These are phyloP conservation scores for Phallusia fumigata DNA, from an alignment of 23 tunicate species.

Conservation along the genomic window DNA sequence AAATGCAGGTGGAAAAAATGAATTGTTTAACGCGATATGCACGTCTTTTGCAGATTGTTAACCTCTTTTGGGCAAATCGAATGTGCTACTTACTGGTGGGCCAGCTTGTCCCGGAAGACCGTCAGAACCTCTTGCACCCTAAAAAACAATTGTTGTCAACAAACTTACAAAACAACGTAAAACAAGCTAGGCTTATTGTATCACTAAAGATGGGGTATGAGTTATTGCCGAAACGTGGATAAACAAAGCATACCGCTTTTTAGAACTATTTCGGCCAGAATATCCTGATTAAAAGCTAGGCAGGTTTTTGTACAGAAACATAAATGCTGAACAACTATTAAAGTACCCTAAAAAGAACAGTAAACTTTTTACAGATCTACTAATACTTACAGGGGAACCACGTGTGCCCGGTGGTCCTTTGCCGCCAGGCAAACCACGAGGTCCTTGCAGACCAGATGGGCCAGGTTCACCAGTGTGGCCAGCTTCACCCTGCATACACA, in stretches of 20 bases:
- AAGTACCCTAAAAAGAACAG: neutral
- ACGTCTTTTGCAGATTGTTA: too few relatives aligned
- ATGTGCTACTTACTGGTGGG: constrained; percentile 80
- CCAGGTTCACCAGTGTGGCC: constrained; percentile 93
- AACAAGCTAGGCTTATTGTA: too few relatives aligned
- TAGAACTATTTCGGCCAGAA: neutral
- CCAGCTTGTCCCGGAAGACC: constrained; percentile 94
- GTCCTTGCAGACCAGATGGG: constrained; percentile 83
- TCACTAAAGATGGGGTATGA: too few relatives aligned
- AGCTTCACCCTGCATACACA: constrained; percentile 61
- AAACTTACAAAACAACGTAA: neutral
- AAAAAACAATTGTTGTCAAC: neutral
- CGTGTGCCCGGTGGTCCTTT: constrained; percentile 84
- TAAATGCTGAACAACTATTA: too few relatives aligned
- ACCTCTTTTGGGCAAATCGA: too few relatives aligned
- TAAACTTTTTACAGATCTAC: neutral
- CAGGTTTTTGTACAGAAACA: neutral
- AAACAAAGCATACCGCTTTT: too few relatives aligned
- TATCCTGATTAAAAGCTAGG: neutral
- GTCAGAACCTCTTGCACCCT: constrained; percentile 96
- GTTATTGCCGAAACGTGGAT: too few relatives aligned
- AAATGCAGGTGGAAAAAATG: too few relatives aligned
- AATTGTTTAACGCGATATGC: too few relatives aligned
- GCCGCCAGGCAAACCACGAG: constrained; percentile 95
- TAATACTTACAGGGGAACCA: constrained; percentile 83